Conservation (phyloP, 2,113 vertebrate species). For the Gallinago undulata region DNA sequence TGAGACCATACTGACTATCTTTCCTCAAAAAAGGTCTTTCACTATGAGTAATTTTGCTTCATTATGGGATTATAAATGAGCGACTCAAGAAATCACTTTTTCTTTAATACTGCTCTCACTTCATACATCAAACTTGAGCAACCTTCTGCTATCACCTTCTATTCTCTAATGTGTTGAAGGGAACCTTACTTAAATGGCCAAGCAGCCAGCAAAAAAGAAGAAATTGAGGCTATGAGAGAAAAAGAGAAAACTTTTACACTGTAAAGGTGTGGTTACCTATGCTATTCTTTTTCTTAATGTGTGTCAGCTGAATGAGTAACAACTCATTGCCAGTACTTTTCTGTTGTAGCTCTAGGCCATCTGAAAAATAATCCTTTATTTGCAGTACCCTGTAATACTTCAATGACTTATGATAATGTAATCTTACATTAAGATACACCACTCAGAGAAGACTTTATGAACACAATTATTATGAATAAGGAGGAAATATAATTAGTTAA, state of each 20-base stretch:
- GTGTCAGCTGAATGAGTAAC: neutral
- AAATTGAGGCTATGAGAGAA: neutral
- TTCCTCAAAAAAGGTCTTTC: neutral
- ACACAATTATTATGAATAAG: neutral
- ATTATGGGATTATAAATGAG: neutral
- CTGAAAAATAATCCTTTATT: neutral
- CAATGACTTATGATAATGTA: neutral
- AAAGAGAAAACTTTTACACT: neutral
- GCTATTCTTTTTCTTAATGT: neutral
- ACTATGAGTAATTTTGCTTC: neutral
- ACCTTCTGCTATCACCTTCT: neutral
- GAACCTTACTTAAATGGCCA: neutral
- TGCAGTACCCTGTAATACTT: neutral
- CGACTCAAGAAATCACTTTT: neutral
- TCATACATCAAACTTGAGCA: neutral
- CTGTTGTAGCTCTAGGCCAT: neutral
- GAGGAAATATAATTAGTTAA: neutral
- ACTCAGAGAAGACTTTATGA: neutral
- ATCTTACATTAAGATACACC: neutral
- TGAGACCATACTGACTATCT: neutral
- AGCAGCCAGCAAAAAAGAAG: neutral
- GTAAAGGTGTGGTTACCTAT: neutral
- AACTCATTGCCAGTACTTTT: neutral
- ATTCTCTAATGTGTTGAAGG: neutral
- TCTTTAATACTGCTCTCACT: neutral